Conservation (phyloP, 2,797 vertebrate species). For the Cryptoprocta ferox region DNA sequence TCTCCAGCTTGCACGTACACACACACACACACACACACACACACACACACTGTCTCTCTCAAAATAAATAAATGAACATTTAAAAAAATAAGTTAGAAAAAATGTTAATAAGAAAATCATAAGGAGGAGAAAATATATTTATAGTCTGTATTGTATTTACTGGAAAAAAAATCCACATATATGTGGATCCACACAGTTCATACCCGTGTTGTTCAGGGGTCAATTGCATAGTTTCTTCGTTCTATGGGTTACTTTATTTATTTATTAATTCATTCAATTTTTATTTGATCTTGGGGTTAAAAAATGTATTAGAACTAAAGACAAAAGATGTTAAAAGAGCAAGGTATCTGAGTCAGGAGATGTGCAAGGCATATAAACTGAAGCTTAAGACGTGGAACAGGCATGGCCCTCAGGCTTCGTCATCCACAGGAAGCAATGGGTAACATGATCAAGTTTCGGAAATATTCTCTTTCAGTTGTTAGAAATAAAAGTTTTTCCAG, state of each 20-base stretch:
- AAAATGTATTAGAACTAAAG: not conserved
- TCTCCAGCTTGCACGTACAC: too few species aligned
- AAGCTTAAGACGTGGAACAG: not conserved
- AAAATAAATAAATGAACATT: too few species aligned
- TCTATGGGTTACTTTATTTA: not conserved
- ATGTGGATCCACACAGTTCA: not conserved
- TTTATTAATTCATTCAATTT: not conserved
- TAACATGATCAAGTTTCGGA: not conserved
- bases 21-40: too few species aligned
- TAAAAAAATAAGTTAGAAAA: not conserved
- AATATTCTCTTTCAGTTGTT: not conserved
- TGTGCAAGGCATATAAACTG: not conserved
- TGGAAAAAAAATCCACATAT: not conserved
- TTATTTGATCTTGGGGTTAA: not conserved
- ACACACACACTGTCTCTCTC: too few species aligned
- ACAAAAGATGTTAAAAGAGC: not conserved
- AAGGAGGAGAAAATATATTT: not conserved
- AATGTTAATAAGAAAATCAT: not conserved
- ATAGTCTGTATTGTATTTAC: not conserved
- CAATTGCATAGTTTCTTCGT: not conserved
- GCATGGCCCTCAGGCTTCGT: rapidly evolving
- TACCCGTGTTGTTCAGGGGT: not conserved
- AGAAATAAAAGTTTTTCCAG: not conserved
- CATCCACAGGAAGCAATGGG: not conserved
- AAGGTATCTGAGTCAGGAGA: not conserved